These are phyloP conservation scores for Drosophila gaucha DNA, from an alignment of 2,888 invertebrate species.

Conservation along the genomic window DNA sequence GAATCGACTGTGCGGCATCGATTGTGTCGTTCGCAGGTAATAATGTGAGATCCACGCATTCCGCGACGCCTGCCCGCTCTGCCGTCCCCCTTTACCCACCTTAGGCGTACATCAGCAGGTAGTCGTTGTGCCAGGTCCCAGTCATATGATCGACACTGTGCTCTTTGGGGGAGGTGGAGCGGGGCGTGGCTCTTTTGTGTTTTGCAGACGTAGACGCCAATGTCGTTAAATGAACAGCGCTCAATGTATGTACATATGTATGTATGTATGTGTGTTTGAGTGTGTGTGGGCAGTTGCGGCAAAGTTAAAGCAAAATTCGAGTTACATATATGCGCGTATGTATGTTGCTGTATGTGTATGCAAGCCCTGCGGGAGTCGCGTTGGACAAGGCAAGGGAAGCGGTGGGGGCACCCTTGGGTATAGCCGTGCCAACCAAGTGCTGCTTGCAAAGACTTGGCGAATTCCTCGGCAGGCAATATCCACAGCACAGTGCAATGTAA, in stretches of 20 bases:
- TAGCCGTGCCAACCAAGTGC: constrained; percentile 39
- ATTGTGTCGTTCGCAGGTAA: constrained; percentile 80
- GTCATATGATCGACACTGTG: constrained; percentile 70
- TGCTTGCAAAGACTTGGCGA: constrained; percentile 36
- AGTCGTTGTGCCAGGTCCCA: constrained; percentile 54
- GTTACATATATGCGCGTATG: constrained; percentile 41
- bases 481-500: constrained; percentile 14
- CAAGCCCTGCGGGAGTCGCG: constrained; percentile 72
- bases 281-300: constrained; percentile 66
- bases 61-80: constrained; percentile 52
- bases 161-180: constrained; percentile 41
- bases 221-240: constrained; percentile 75
- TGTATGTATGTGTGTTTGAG: constrained; percentile 34
- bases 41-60: constrained; percentile 81
- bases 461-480: constrained; percentile 29
- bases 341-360: constrained; percentile 14
- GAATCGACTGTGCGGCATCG: constrained; percentile 63
- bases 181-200: constrained; percentile 72
- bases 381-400: constrained; percentile 13
- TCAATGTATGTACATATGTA: constrained; percentile 18
- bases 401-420: constrained; percentile 59
- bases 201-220: constrained; percentile 79
- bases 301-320: constrained; percentile 75
- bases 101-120: constrained; percentile 65
- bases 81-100: constrained; percentile 1